Percentiles rank a stretch among this genome's conserved stretches.
Evolutionary conservation across 2,113 vertebrate species (phyloP).

Genomic region (Osmerus eperlanus): DNA sequence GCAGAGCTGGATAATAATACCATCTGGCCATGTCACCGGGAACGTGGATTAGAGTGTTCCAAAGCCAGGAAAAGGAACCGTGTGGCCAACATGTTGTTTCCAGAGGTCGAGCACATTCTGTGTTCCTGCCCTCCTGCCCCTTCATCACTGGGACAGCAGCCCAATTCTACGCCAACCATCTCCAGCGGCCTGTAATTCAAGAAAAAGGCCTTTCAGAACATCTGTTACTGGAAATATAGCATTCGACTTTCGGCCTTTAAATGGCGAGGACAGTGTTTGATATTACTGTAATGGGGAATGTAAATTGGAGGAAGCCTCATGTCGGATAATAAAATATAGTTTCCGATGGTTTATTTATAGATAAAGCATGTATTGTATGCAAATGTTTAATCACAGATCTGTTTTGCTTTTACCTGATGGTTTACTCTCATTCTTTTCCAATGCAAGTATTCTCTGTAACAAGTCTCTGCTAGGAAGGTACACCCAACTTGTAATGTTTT

Average conservation of each 20-base stretch:
- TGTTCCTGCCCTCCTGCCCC: constrained; percentile 6
- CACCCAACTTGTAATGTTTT: too few relatives aligned
- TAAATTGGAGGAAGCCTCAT: neutral
- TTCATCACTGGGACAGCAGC: constrained; percentile 17
- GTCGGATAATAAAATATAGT: neutral
- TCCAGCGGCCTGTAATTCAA: constrained; percentile 11
- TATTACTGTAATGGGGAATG: constrained; percentile 11
- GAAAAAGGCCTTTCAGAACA: constrained; percentile 22
- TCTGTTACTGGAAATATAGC: constrained; percentile 32
- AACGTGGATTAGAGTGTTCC: constrained; percentile 33
- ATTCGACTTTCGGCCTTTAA: constrained; percentile 12
- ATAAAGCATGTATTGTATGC: neutral
- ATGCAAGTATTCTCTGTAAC: too few relatives aligned
- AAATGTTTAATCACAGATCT: neutral
- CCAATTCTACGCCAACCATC: constrained; percentile 17
- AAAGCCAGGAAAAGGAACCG: constrained; percentile 28
- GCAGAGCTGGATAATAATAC: constrained; percentile 38
- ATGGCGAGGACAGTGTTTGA: neutral
- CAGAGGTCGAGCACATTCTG: constrained; percentile 33
- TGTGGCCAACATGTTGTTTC: constrained; percentile 32
- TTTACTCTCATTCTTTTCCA: too few relatives aligned
- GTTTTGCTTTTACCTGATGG: neutral
- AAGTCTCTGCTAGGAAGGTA: too few relatives aligned
- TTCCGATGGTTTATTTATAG: too few relatives aligned
- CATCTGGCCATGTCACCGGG: constrained; percentile 47